phyloP scores from a whole-genome alignment of 2,888 invertebrate species.

The Apamea crenata region DNA sequence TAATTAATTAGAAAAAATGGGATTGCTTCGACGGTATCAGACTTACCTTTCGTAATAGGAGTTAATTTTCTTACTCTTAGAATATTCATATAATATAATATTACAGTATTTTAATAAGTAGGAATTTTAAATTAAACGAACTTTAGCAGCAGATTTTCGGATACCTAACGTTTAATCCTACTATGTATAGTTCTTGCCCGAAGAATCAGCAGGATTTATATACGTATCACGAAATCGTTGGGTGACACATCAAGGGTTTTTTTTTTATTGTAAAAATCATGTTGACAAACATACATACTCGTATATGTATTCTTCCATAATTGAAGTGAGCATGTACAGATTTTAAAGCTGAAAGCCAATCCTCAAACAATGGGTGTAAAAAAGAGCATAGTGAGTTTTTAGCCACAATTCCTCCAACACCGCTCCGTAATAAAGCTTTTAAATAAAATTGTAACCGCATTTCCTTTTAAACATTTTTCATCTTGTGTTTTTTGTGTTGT shows the following conservation, averaged over 20 bases:
- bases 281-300: background rate
- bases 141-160: background rate
- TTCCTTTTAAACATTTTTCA: background rate
- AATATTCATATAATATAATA: background rate
- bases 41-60: constrained; percentile 2
- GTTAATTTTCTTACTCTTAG: background rate
- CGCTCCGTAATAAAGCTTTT: background rate
- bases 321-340: background rate
- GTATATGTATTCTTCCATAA: background rate
- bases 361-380: background rate
- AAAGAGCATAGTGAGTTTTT: background rate
- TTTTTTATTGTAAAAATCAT: background rate
- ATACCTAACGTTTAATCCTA: background rate
- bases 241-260: background rate
- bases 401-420: background rate
- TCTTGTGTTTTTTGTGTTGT: too few relatives aligned
- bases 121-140: background rate
- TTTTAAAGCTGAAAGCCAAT: background rate
- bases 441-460: constrained; percentile 2
- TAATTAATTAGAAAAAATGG: constrained; percentile 22
- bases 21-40: background rate
- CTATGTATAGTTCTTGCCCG: background rate
- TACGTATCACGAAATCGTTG: background rate
- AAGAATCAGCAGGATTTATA: background rate
- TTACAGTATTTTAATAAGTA: background rate